Conservation (phyloP, 2,888 invertebrate genomes). For the Reticulitermes lucifugus region DNA sequence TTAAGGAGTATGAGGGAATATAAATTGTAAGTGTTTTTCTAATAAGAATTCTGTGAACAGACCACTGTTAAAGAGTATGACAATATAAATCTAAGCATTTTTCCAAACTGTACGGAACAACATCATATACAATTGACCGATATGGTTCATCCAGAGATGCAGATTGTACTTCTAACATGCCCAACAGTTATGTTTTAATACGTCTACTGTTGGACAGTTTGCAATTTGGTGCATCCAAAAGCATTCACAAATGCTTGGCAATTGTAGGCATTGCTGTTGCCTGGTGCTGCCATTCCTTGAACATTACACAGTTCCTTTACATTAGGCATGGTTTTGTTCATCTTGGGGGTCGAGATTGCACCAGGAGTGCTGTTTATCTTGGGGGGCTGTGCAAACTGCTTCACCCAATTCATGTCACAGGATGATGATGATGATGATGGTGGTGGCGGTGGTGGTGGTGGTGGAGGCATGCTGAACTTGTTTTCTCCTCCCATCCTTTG, state of each 20-base stretch:
- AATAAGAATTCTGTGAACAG: neutral
- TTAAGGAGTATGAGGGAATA: neutral
- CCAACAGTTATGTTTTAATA: neutral
- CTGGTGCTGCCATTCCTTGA: neutral
- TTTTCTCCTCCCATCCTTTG: constrained; percentile 17
- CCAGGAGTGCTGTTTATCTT: neutral
- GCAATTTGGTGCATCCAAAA: constrained; percentile 6
- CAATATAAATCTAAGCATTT: neutral
- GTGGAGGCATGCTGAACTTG: constrained; percentile 24
- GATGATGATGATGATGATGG: neutral
- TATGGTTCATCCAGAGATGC: neutral
- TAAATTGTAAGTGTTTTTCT: neutral
- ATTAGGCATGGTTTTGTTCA: neutral
- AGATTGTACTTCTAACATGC: neutral
- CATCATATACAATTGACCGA: neutral
- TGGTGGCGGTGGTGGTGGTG: constrained; percentile 18
- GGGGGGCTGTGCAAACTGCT: constrained; percentile 4
- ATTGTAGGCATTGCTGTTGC: neutral
- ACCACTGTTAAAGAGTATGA: neutral
- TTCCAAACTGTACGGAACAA: neutral
- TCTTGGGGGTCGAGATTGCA: neutral
- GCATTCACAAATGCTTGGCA: constrained; percentile 21
- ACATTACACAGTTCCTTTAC: constrained; percentile 19
- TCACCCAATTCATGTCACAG: neutral
- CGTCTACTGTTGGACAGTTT: constrained; percentile 24